Evolutionary conservation across 2,797 vertebrate species (phyloP).

Genomic region (Apogon hyalosoma): DNA sequence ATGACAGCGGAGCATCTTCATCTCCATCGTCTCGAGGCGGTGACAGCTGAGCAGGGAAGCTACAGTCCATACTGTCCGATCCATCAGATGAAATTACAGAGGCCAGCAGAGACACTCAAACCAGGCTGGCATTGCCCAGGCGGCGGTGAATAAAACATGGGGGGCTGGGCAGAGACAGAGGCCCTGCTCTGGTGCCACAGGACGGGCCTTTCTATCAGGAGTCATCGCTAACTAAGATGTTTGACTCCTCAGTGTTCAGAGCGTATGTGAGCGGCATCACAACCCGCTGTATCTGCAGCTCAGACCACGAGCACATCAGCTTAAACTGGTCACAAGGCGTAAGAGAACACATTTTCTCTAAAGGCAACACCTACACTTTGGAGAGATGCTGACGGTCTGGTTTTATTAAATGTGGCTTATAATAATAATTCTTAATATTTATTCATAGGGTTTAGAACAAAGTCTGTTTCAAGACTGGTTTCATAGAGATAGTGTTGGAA

Average conservation of each 20-base stretch:
- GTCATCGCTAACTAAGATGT: conserved; percentile 1
- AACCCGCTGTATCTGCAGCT: conserved; percentile 15
- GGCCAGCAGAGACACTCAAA: conserved; percentile 73
- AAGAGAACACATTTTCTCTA: too few species aligned
- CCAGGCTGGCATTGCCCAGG: conserved; percentile 81
- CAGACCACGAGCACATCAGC: conserved; percentile 11
- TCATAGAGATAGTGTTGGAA: too few species aligned
- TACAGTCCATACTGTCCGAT: conserved; percentile 66
- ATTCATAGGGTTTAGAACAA: too few species aligned
- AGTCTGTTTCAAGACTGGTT: too few species aligned
- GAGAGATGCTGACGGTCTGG: not conserved
- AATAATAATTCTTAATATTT: too few species aligned
- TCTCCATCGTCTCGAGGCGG: conserved; percentile 37
- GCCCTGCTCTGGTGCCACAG: conserved; percentile 28
- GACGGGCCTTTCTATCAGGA: conserved; percentile 20
- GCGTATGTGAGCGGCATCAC: conserved; percentile 26
- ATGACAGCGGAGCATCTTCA: conserved; percentile 42
- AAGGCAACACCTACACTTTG: too few species aligned
- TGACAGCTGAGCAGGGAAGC: conserved; percentile 76
- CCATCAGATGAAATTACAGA: conserved; percentile 85
- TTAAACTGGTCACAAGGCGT: too few species aligned
- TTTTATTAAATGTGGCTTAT: too few species aligned
- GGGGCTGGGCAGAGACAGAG: conserved; percentile 40
- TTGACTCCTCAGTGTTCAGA: too few species aligned
- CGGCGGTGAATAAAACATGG: conserved; percentile 86